Percentiles rank a stretch among this genome's conserved stretches.
Conservation (phyloP, 2,888 invertebrate species). For the Hypomecis atomaria region DNA sequence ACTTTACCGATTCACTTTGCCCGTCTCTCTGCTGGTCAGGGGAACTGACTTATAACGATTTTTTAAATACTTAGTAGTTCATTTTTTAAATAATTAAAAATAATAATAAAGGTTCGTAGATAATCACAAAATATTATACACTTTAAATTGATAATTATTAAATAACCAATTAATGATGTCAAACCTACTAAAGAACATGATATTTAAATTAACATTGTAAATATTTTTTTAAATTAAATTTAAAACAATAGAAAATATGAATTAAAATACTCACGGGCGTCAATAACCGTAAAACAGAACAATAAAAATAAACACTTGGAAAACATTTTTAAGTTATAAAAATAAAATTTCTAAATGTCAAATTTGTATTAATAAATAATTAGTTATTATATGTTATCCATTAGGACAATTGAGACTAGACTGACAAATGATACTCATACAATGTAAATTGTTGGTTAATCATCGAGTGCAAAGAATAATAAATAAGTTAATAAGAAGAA, state of each 20-base stretch:
- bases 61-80: no score
- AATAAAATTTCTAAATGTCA: not conserved
- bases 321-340: constrained; percentile 58
- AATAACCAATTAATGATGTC: not conserved
- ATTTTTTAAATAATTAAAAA: no score
- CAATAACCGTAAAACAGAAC: constrained; percentile 53
- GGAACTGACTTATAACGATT: no score
- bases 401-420: constrained; percentile 47
- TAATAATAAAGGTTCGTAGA: no score
- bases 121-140: no score
- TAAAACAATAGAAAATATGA: constrained; percentile 9
- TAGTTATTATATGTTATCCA: constrained; percentile 1
- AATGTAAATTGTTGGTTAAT: constrained; percentile 30
- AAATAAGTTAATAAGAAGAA: constrained; percentile 41
- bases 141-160: constrained; percentile 12
- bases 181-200: no score
- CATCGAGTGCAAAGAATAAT: constrained; percentile 1
- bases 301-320: constrained; percentile 62
- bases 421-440: constrained; percentile 37
- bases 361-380: not conserved
- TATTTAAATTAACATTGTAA: not conserved
- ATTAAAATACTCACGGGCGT: constrained; percentile 56
- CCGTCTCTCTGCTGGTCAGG: no score
- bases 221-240: not conserved
- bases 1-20: no score